Conservation (phyloP, 2,888 invertebrate species). For the Steinernema scapterisci region DNA sequence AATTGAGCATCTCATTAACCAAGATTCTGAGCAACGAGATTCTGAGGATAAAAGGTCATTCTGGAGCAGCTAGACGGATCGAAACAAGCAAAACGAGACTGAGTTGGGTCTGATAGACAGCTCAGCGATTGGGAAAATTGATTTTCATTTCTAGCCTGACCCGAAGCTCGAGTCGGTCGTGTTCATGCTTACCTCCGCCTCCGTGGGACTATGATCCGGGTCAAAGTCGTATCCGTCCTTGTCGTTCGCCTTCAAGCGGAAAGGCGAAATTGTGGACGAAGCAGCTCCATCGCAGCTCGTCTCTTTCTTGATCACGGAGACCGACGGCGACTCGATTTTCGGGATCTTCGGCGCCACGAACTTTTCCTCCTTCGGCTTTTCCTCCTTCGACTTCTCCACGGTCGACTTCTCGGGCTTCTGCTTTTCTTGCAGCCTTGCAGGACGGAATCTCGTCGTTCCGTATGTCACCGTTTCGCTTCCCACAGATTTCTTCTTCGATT, state of each 20-base stretch:
- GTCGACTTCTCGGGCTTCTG: too few species aligned
- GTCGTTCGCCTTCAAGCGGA: neutral
- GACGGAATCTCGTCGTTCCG: neutral
- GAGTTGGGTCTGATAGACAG: too few species aligned
- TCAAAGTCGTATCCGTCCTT: neutral
- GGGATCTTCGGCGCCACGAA: neutral
- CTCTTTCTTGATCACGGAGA: neutral
- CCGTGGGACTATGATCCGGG: slow-evolving; percentile 11
- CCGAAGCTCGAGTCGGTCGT: too few species aligned
- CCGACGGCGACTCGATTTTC: neutral
- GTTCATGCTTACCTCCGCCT: neutral
- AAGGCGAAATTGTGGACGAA: neutral
- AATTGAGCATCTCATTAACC: neutral
- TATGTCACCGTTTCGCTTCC: neutral
- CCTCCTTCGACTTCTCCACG: too few species aligned
- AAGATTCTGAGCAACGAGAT: too few species aligned
- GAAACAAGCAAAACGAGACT: too few species aligned
- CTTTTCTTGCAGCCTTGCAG: slow-evolving; percentile 18
- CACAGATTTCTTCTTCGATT: slow-evolving; percentile 18
- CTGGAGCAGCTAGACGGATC: too few species aligned
- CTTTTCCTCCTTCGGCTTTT: slow-evolving; percentile 13
- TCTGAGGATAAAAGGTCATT: too few species aligned
- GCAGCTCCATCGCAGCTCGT: neutral
- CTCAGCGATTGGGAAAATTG: too few species aligned
- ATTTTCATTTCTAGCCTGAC: too few species aligned